Evolutionary conservation across 2,113 vertebrate genomes (phyloP), one percentile per base, ranked within the genome.

Genomic region (Dasyprocta punctata): DNA sequence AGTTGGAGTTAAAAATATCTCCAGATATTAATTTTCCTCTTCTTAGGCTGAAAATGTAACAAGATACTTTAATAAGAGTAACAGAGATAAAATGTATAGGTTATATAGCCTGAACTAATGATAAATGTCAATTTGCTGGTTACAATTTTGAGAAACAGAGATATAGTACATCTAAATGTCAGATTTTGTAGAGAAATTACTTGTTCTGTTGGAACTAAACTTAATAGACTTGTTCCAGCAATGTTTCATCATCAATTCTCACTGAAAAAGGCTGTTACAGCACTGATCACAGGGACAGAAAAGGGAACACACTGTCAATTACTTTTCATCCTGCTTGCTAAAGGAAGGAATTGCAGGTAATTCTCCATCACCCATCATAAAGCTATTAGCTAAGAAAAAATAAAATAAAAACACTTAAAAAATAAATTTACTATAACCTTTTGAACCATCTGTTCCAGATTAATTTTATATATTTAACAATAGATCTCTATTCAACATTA

Each of bases 61-160:
- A 89, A 86, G 83, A 82, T 11, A 63, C 80, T 69, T 65, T 73
- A 24, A 73, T 83, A 75, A 89, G 5, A 95, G 7, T 82, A 96
- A 60, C 14, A 89, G n/a, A 85, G 4, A 60, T 56, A 93, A 36
- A 87, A 95, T 56, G 14, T 24, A 85, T 36, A 95, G 54, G 24
- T 8, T 2, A 2, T 75, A 52, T 30, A 52, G 75, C n/a, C 54
- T 69, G 36, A 89, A 84, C 89, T 94, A 93, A 85, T 63, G n/a
- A 85, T 78, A 86, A 94, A 91, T 92, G 61, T 38, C 28, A 95
- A 49, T 84, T 63, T 82, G 28, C 16, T 89, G 52, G 56, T 95
- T 95, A 61, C 83, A 83, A 91, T 73, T 82, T 86, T 94, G n/a
- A 92, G 61, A 77, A 96, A 83, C 44, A 95, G 30, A 89, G 33